Evolutionary conservation across 2,797 vertebrate genomes (phyloP).

Genomic region (Sebastes minor): DNA sequence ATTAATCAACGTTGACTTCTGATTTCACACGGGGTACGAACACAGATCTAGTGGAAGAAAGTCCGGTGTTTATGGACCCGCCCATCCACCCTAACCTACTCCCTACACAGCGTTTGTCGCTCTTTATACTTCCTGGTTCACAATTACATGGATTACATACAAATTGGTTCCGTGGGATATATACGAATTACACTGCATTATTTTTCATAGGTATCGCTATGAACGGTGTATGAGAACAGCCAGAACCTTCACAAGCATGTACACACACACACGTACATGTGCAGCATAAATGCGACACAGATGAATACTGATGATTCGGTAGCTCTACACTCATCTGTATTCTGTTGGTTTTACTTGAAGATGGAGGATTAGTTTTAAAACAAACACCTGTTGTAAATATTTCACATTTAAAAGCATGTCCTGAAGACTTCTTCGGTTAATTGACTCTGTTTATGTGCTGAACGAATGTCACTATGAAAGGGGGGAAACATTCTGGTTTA

Average conservation of each 20-base stretch:
- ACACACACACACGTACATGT: neutral
- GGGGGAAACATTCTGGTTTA: slow-evolving; percentile 16
- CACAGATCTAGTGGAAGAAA: neutral
- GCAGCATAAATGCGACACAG: neutral
- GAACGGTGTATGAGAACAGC: neutral
- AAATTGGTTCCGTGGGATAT: neutral
- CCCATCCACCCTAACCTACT: fast-evolving
- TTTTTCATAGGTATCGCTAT: too few species aligned
- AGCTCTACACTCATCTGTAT: neutral
- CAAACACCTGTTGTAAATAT: neutral
- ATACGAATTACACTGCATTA: too few species aligned
- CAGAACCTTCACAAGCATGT: neutral
- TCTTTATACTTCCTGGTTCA: neutral
- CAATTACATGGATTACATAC: neutral
- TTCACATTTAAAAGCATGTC: slow-evolving; percentile 9
- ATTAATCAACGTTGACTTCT: too few species aligned
- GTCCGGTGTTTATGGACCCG: too few species aligned
- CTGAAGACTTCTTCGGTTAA: slow-evolving; percentile 18
- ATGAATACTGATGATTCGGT: neutral
- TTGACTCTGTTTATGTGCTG: slow-evolving; percentile 34
- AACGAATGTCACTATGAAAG: slow-evolving; percentile 34
- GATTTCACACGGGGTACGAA: too few species aligned
- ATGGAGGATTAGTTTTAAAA: neutral
- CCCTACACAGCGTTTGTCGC: neutral
- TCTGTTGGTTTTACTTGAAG: neutral